These are phyloP conservation scores for Manis crassicaudata DNA, from an alignment of 2,797 vertebrate species.

Conservation along the genomic window DNA sequence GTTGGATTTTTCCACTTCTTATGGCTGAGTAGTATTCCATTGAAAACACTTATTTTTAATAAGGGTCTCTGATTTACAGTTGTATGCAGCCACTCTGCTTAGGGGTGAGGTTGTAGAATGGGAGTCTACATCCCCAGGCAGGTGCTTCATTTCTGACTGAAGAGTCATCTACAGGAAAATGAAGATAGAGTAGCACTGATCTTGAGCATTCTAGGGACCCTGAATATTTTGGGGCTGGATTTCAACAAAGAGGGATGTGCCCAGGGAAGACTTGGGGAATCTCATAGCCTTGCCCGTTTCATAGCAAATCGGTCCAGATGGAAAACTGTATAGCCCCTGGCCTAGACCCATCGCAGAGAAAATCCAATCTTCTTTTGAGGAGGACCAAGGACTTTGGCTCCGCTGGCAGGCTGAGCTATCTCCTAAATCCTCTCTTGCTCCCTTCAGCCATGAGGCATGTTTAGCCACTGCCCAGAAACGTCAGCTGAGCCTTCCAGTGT, in stretches of 20 bases:
- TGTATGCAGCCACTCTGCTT: background rate
- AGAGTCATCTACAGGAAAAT: background rate
- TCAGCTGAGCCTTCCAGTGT: background rate
- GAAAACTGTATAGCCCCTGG: background rate
- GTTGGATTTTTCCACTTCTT: too few species aligned
- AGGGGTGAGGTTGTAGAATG: background rate
- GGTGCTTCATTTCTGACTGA: background rate
- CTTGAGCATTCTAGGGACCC: background rate
- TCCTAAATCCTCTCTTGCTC: background rate
- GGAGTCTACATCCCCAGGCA: background rate
- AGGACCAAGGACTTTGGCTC: background rate
- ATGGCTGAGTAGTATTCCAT: too few species aligned
- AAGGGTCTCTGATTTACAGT: background rate
- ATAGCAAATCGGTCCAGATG: background rate
- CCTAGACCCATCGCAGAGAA: background rate
- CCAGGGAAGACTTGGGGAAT: rapidly evolving
- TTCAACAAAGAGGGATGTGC: background rate
- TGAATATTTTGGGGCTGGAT: background rate
- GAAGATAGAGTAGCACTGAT: background rate
- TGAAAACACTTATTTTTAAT: background rate
- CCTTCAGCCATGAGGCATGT: background rate
- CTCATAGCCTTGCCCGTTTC: background rate
- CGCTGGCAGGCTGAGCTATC: background rate
- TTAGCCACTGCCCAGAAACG: background rate
- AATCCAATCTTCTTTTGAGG: background rate